Base-by-base conservation (phyloP, 2,888 invertebrate genomes). In the Drosophila barbarae region DNA sequence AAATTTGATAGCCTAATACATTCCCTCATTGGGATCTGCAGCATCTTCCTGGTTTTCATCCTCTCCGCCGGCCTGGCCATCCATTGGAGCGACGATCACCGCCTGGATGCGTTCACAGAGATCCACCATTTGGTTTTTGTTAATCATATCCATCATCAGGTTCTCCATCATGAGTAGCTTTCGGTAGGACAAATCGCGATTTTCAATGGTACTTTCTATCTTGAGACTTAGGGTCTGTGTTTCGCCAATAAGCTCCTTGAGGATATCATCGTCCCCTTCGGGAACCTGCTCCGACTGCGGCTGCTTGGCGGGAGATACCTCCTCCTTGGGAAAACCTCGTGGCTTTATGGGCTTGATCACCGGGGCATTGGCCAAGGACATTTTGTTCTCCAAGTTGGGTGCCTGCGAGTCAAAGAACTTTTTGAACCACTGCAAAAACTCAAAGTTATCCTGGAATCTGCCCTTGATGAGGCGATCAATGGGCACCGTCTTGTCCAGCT, bases 401-500 rank as follows among this genome's bases (percentile, higher is more conserved):
- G 97, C 97, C 92, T 99, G 98, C 81, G 98, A 96, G 91, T 99
- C 98, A 91, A 97, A 99, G 91, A 99, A 98, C 90, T 98, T 98
- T 92, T 98, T 98, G 92, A 99, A 99, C 98, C 98, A 99, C 91
- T 99, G 98, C 85, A 99, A 93, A 91, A 98, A 98, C 90, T 99
- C 98, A 92, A 99, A 98, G 92, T 99, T 99, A 92, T 99, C 98
- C 92, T 98, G 98, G 91, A 99, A 99, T 83, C 97, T 94, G 87
- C 96, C 98, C 92, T 98, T 98, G 89, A 98, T 95, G 91, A 99
- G 92, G 49, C 86, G 87, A 71, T 90, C 89, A 57, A 90, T 87
- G 3, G 89, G 90, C 38, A 90, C 88, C 10, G 87, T 83, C 73
- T 99, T 99, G 90, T 99, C 99, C 78, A 99, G 96, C 84, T 94